These are phyloP conservation scores for Lamproptera curius DNA, from an alignment of 2,888 invertebrate genomes.

Conservation along the genomic window DNA sequence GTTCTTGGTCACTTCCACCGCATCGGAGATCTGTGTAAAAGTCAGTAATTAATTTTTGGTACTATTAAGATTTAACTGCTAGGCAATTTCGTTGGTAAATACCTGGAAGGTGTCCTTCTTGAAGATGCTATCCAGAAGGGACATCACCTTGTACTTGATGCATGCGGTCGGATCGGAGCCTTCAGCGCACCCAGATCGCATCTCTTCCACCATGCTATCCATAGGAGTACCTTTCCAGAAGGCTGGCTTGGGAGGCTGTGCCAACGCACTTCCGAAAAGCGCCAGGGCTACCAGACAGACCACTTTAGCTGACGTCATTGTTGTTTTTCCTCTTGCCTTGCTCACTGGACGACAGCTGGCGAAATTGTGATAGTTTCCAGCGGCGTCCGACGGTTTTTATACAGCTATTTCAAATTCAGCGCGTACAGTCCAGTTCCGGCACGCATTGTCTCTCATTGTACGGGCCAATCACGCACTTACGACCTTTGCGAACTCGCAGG, in stretches of 20 bases:
- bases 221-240: slow-evolving; percentile 85
- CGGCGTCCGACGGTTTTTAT: slow-evolving; percentile 72
- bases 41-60: too few relatives aligned
- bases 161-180: slow-evolving; percentile 89
- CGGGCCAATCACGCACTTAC: slow-evolving; percentile 49
- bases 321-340: slow-evolving; percentile 48
- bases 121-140: slow-evolving; percentile 86
- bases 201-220: slow-evolving; percentile 86
- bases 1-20: slow-evolving; percentile 86
- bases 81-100: too few relatives aligned
- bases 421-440: slow-evolving; percentile 68
- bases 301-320: slow-evolving; percentile 70
- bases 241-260: slow-evolving; percentile 80
- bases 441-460: slow-evolving; percentile 65
- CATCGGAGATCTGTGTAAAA: slow-evolving; percentile 81
- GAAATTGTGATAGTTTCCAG: slow-evolving; percentile 70
- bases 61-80: too few relatives aligned
- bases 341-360: slow-evolving; percentile 61
- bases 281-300: slow-evolving; percentile 70
- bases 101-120: slow-evolving; percentile 89
- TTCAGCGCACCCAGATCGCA: slow-evolving; percentile 84
- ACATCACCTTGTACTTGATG: slow-evolving; percentile 90
- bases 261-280: slow-evolving; percentile 77
- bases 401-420: slow-evolving; percentile 78
- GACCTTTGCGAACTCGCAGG: slow-evolving; percentile 51